These are phyloP conservation scores for Tamandua tetradactyla DNA, from an alignment of 2,797 vertebrate genomes.

Conservation along the genomic window DNA sequence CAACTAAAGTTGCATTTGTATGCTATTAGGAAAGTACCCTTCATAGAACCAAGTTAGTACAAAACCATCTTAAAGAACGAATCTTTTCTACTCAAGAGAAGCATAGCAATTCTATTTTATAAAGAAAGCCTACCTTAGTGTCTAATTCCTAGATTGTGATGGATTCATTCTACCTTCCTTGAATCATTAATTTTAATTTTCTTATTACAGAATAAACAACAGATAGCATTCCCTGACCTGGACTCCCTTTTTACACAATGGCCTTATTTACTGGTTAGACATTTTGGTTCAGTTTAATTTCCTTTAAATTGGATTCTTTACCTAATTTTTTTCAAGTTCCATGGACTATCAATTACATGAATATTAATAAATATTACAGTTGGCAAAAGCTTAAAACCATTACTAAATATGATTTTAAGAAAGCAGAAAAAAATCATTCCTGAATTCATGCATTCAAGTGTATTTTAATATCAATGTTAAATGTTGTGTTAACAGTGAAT, in stretches of 20 bases:
- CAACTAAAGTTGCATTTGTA: slow-evolving; percentile 60
- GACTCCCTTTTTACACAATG: background rate
- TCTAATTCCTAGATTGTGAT: slow-evolving; percentile 13
- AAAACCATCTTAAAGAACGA: slow-evolving; percentile 43
- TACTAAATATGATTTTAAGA: slow-evolving; percentile 38
- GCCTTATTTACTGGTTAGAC: background rate
- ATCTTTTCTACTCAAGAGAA: slow-evolving; percentile 14
- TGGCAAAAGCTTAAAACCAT: slow-evolving; percentile 38
- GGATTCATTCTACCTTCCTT: background rate
- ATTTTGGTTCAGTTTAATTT: background rate
- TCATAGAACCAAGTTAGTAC: slow-evolving; percentile 44
- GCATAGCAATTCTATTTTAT: slow-evolving; percentile 6
- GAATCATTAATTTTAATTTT: background rate
- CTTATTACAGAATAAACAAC: background rate
- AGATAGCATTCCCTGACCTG: background rate
- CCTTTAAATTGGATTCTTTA: background rate
- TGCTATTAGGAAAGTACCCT: slow-evolving; percentile 18
- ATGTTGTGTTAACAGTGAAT: slow-evolving; percentile 76
- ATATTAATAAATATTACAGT: slow-evolving; percentile 37
- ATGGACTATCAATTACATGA: background rate
- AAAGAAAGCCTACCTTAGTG: background rate
- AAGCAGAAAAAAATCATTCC: background rate
- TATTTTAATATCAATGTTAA: slow-evolving; percentile 70
- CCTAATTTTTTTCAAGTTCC: background rate
- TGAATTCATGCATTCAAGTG: slow-evolving; percentile 44